A percentile compares a stretch with the other conserved stretches of the same genome.
Conservation (phyloP, 2,888 invertebrate genomes). For the Anorthoa munda region DNA sequence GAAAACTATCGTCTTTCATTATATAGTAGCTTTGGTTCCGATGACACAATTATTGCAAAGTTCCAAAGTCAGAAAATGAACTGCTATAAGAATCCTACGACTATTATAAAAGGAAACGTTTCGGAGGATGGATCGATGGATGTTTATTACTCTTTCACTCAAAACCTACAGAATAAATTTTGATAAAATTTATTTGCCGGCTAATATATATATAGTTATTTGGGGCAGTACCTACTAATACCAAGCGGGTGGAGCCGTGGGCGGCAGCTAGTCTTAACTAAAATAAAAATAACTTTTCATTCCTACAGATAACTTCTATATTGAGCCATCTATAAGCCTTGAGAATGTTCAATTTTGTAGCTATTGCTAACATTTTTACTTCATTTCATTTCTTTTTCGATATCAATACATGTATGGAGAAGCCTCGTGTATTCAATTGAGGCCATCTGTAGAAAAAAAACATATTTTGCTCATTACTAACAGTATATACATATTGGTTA, state of each 20-base stretch:
- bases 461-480: not conserved
- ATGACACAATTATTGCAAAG: not conserved
- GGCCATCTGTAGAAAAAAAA: not conserved
- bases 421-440: slow-evolving; percentile 9
- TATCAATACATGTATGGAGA: not conserved
- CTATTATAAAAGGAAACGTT: too few relatives aligned
- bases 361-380: not conserved
- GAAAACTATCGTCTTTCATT: slow-evolving; percentile 13
- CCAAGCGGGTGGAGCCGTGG: too few relatives aligned
- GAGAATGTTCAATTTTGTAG: slow-evolving; percentile 1
- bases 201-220: too few relatives aligned
- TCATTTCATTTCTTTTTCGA: not conserved
- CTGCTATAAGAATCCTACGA: too few relatives aligned
- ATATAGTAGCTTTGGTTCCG: not conserved
- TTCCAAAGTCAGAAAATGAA: not conserved
- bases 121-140: too few relatives aligned
- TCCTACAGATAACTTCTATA: not conserved
- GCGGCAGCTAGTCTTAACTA: too few relatives aligned
- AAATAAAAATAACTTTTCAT: not conserved
- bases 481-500: not conserved
- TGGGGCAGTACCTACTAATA: too few relatives aligned
- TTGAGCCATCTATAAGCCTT: not conserved
- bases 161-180: too few relatives aligned
- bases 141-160: too few relatives aligned
- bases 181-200: too few relatives aligned